Evolutionary conservation across 92 coral and sea anemone genomes (phyloP).

Genomic region (Virgularia gustaviana): DNA sequence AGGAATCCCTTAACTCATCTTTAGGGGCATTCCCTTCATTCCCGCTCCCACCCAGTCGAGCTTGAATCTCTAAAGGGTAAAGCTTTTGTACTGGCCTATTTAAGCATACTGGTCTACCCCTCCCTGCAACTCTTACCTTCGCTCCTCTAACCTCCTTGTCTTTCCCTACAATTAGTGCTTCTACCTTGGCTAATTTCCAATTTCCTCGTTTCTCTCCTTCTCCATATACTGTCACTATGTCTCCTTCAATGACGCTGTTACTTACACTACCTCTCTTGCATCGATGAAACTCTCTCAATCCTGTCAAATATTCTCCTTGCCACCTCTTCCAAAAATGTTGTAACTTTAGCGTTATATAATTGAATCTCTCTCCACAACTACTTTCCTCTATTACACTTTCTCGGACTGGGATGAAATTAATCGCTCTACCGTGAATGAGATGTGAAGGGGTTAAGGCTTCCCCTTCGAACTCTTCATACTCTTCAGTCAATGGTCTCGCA

Average conservation of each 20-base stretch:
- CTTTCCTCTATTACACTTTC: too few relatives aligned
- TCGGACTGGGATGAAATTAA: neutral
- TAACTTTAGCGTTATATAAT: neutral
- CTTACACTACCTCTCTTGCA: neutral
- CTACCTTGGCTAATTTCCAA: conserved; percentile 5
- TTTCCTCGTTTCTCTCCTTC: neutral
- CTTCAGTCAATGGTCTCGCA: neutral
- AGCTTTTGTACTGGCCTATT: neutral
- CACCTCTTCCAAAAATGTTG: conserved; percentile 11
- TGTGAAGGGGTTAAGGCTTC: conserved; percentile 1
- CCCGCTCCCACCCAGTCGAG: conserved; percentile 22
- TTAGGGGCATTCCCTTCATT: neutral
- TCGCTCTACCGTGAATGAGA: neutral
- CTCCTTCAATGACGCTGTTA: neutral
- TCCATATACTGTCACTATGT: neutral
- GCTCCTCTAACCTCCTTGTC: conserved; percentile 3
- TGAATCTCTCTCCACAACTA: neutral
- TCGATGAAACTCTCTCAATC: neutral
- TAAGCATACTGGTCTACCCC: neutral
- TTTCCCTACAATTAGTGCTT: neutral
- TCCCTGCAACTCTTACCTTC: neutral
- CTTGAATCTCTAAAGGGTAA: conserved; percentile 15
- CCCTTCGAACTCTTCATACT: neutral
- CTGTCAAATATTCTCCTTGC: neutral
- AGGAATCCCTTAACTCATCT: neutral